phyloP scores from a whole-genome alignment of 2,113 vertebrate species.

The Alligator sinensis region DNA sequence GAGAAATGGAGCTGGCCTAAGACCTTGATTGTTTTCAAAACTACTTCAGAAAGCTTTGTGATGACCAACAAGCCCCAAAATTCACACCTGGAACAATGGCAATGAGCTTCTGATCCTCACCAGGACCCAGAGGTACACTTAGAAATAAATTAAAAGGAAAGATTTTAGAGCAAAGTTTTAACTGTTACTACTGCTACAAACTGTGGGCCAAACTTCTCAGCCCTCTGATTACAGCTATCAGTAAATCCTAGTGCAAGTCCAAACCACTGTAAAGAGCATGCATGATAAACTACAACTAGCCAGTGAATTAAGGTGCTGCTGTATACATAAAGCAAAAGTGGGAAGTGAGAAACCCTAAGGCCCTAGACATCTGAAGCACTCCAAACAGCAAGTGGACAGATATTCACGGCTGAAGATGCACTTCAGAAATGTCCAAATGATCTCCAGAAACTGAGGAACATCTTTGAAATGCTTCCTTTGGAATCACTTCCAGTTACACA shows the following conservation, averaged over 20 bases:
- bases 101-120: not conserved
- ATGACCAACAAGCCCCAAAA: not conserved
- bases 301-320: rapidly evolving
- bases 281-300: not conserved
- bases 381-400: too few relatives aligned
- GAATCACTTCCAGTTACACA: too few relatives aligned
- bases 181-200: not conserved
- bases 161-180: not conserved
- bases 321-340: not conserved
- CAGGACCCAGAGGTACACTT: not conserved
- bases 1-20: not conserved
- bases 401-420: too few relatives aligned
- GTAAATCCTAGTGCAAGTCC: not conserved
- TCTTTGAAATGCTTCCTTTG: too few relatives aligned
- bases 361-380: too few relatives aligned
- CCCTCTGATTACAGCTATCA: rapidly evolving
- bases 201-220: not conserved
- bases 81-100: not conserved
- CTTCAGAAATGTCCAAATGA: too few relatives aligned
- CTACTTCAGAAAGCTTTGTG: not conserved
- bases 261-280: rapidly evolving
- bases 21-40: not conserved
- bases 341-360: too few relatives aligned
- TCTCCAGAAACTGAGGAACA: too few relatives aligned
- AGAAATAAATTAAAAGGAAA: conserved; percentile 22